Evolutionary conservation across 2,888 invertebrate genomes (phyloP).

Genomic region (Nephrotoma flavescens): DNA sequence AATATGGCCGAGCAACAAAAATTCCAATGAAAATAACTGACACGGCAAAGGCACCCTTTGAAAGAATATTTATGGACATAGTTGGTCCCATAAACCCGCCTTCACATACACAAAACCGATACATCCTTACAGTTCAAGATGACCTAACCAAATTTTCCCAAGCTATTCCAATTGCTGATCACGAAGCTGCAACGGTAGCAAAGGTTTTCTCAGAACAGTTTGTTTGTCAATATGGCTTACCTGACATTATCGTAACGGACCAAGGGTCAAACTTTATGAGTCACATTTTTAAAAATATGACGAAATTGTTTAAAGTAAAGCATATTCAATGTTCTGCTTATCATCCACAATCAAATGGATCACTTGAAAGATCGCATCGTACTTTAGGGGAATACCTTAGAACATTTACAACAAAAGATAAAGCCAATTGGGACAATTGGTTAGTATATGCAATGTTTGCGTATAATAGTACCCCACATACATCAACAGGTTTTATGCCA

Average conservation of each 20-base stretch:
- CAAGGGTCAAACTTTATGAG: too few relatives aligned
- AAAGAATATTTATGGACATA: constrained; percentile 19
- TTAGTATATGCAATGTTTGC: too few relatives aligned
- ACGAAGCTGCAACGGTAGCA: too few relatives aligned
- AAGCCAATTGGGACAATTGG: constrained; percentile 22
- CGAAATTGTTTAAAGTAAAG: constrained; percentile 1
- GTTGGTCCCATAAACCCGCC: constrained; percentile 21
- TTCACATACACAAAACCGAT: constrained; percentile 18
- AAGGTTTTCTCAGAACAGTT: too few relatives aligned
- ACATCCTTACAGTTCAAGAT: constrained; percentile 23
- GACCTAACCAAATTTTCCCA: constrained; percentile 21
- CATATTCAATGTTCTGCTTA: constrained; percentile 15
- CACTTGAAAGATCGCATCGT: constrained; percentile 19
- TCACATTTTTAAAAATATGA: too few relatives aligned
- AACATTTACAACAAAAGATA: constrained; percentile 17
- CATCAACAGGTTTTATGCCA: too few relatives aligned
- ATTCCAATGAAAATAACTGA: constrained; percentile 20
- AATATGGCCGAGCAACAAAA: constrained; percentile 14
- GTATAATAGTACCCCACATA: too few relatives aligned
- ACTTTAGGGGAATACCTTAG: constrained; percentile 19
- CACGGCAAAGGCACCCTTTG: constrained; percentile 16
- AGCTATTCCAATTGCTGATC: too few relatives aligned
- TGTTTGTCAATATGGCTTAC: too few relatives aligned
- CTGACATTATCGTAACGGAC: too few relatives aligned
- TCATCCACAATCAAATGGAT: constrained; percentile 19